Conservation (phyloP, 1,140 invertebrate species). For the Zophobas morio region DNA sequence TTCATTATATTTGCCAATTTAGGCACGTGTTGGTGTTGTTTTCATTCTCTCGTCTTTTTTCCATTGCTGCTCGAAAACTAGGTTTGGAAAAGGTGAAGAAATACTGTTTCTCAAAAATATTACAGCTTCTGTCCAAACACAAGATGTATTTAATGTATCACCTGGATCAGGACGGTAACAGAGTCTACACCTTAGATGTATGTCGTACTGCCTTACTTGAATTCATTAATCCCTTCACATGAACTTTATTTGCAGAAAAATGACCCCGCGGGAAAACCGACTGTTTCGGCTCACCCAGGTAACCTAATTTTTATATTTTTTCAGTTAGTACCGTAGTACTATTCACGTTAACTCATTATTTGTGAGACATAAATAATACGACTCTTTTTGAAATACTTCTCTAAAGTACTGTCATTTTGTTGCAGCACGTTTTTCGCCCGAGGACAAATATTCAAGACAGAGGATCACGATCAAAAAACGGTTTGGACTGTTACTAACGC, state of each 20-base stretch:
- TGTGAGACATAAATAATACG: background rate
- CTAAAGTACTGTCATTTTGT: conserved; percentile 57
- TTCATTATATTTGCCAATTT: too few relatives aligned
- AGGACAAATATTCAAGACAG: conserved; percentile 94
- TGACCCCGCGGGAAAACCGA: conserved; percentile 83
- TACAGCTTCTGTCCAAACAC: too few relatives aligned
- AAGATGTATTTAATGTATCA: conserved; percentile 86
- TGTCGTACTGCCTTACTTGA: conserved; percentile 36
- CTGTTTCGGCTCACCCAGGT: conserved; percentile 91
- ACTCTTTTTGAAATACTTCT: background rate
- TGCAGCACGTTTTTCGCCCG: conserved; percentile 93
- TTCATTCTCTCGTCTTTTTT: too few relatives aligned
- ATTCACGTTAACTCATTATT: background rate
- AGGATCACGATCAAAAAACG: conserved; percentile 92
- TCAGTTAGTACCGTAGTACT: too few relatives aligned
- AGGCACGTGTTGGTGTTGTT: too few relatives aligned
- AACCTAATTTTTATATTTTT: conserved; percentile 53
- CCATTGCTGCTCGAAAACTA: too few relatives aligned
- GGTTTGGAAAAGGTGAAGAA: too few relatives aligned
- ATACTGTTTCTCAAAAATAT: too few relatives aligned
- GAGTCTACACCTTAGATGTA: conserved; percentile 83
- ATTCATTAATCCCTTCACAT: conserved; percentile 26
- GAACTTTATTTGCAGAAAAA: conserved; percentile 74
- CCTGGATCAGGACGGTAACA: conserved; percentile 77
- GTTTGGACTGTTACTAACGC: conserved; percentile 91